phyloP scores from a whole-genome alignment of 2,888 invertebrate genomes.

The Phyto melanocephala region DNA sequence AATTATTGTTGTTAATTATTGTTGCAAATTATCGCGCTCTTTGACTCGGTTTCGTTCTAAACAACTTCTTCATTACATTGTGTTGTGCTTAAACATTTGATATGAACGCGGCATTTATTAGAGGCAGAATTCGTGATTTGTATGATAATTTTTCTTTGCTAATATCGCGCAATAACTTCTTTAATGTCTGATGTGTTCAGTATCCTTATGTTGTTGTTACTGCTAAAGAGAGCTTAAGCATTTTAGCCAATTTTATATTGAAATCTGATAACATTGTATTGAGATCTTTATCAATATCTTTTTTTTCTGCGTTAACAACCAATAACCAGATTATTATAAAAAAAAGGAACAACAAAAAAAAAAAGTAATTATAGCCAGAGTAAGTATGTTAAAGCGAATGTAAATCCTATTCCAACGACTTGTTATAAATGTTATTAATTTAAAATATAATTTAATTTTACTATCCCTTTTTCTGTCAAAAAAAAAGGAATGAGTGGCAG shows the following conservation, averaged over 20 bases:
- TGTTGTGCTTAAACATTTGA: too few relatives aligned
- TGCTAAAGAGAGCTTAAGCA: not conserved
- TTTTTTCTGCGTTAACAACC: not conserved
- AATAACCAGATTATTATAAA: constrained; percentile 14
- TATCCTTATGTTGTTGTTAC: not conserved
- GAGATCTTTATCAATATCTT: constrained; percentile 15
- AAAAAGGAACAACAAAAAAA: not conserved
- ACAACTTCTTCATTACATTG: constrained; percentile 14
- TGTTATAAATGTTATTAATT: constrained; percentile 14
- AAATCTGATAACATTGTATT: constrained; percentile 45
- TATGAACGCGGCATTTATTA: not conserved
- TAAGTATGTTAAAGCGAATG: not conserved
- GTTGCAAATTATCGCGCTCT: constrained; percentile 62
- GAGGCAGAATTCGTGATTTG: not conserved
- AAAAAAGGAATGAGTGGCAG: too few relatives aligned
- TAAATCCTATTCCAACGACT: not conserved
- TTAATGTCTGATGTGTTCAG: not conserved
- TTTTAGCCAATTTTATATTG: constrained; percentile 41
- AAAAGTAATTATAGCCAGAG: too few relatives aligned
- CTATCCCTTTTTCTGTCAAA: too few relatives aligned
- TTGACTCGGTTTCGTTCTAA: constrained; percentile 24
- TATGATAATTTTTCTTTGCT: constrained; percentile 1
- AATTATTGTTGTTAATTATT: constrained; percentile 61
- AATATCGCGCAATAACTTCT: constrained; percentile 35
- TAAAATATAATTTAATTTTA: constrained; percentile 5